phyloP scores from a whole-genome alignment of 1,140 invertebrate species.

The Platyscapa corneri region DNA sequence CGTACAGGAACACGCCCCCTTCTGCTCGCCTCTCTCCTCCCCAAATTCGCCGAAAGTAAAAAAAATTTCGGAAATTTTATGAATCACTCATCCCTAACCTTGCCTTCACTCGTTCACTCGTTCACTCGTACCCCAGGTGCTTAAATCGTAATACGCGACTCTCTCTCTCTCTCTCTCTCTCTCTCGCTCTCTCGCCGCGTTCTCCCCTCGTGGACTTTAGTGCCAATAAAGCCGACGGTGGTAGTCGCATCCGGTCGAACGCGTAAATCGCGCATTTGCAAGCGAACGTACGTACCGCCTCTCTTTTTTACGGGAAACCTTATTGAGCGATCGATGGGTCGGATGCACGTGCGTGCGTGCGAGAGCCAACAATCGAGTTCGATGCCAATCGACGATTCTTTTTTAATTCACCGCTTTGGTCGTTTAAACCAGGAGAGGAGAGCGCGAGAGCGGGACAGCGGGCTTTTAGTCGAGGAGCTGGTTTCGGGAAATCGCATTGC shows the following conservation, averaged over 20 bases:
- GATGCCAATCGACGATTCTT: conserved; percentile 23
- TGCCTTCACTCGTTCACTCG: not conserved
- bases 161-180: not conserved
- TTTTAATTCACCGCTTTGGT: conserved; percentile 30
- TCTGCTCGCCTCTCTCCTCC: not conserved
- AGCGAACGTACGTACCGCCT: not conserved
- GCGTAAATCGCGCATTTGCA: conserved; percentile 42
- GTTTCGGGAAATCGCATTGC: not conserved
- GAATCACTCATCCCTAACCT: not conserved
- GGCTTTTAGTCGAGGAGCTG: conserved; percentile 12
- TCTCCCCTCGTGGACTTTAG: not conserved
- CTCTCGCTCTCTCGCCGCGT: not conserved
- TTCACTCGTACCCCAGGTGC: not conserved
- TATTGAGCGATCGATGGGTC: conserved; percentile 14
- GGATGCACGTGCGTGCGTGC: not conserved
- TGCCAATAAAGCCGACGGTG: conserved; percentile 31
- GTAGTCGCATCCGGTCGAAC: not conserved
- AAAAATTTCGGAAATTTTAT: conserved; percentile 25
- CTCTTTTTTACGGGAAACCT: conserved; percentile 16
- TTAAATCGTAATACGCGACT: conserved; percentile 11
- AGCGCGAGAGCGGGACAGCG: not conserved
- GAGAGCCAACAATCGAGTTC: conserved; percentile 33
- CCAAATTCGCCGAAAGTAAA: not conserved
- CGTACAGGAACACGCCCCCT: too few relatives aligned
- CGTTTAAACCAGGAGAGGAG: not conserved